These are phyloP conservation scores for Pitangus sulphuratus DNA, from an alignment of 2,797 vertebrate species.

Conservation along the genomic window DNA sequence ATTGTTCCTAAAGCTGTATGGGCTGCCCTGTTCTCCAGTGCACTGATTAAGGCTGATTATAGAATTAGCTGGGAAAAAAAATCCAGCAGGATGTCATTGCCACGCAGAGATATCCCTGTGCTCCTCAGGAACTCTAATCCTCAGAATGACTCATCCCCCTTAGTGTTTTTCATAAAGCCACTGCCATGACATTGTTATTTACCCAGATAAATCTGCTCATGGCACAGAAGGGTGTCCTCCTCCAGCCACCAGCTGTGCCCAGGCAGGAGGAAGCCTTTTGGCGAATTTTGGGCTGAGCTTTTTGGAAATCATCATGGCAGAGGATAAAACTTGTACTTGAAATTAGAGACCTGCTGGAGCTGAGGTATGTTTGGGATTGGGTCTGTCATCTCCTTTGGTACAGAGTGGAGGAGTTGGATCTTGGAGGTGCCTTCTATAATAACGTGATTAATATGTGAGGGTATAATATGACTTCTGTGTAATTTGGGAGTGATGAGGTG, in stretches of 20 bases:
- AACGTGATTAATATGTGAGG: neutral
- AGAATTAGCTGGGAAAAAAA: neutral
- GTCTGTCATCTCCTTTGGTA: neutral
- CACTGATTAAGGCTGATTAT: neutral
- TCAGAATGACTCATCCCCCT: neutral
- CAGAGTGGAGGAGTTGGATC: neutral
- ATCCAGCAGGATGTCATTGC: neutral
- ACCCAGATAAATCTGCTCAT: neutral
- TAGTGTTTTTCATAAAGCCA: neutral
- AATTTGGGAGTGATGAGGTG: neutral
- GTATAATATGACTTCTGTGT: rapidly evolving
- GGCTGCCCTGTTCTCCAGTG: neutral
- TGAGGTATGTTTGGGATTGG: neutral
- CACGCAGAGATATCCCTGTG: neutral
- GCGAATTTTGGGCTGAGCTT: neutral
- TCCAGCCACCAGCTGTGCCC: neutral
- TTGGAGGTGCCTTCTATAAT: neutral
- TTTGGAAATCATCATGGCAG: neutral
- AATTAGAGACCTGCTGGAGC: neutral
- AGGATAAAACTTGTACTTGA: neutral
- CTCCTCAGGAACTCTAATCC: neutral
- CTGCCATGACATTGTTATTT: neutral
- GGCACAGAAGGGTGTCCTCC: neutral
- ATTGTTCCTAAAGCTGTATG: neutral
- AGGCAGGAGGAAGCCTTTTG: neutral